Evolutionary conservation across 2,797 vertebrate genomes (phyloP), one percentile per base, ranked within the genome.

Genomic region (Protonibea diacanthus): DNA sequence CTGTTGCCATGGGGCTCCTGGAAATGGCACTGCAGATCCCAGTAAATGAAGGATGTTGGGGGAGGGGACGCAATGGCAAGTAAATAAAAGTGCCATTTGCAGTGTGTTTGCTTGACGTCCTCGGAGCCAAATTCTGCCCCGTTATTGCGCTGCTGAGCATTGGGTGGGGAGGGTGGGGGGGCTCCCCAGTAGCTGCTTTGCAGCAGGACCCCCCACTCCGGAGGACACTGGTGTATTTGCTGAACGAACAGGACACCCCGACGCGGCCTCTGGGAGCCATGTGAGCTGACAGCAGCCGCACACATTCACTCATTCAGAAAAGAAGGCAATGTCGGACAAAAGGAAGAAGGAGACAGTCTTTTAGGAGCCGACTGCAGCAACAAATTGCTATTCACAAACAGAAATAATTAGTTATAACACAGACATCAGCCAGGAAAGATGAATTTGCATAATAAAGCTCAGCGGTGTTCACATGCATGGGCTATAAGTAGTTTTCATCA

Each of bases 11-110:
- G 94, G 94, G 83, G 84, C 89, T 65, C 69, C 80, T 91, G 87
- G 86, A 91, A 92, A 94, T 91, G 87, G 85, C 87, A 84, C 83
- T 53, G 72, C 61, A 61, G 90, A 78, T 85, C 88, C 76, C 85
- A 86, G 85, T 88, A 91, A 94, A 94, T 93, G 90, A 92, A 88
- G 90, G 86, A 69, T 71, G 82, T 13, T 81, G 90, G 87, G 89
- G 90, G 83, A 62, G 78, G 90, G 87, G 85, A 74, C 40, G 40
- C 9, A 59, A 75, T 74, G 82, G 71, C 89, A 65, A 89, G 91
- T 86, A 94, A 94, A 96, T 93, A 94, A 93, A 94, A 91, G 92
- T 88, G 82, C 84, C 83, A 93, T 93, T 94, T 93, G 89, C 88
- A 81, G 78, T 45, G 78, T 94, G 93, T 94, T 94, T 94, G 92